Conservation (phyloP, 2,888 invertebrate genomes). For the Caenorhabditis japonica region DNA sequence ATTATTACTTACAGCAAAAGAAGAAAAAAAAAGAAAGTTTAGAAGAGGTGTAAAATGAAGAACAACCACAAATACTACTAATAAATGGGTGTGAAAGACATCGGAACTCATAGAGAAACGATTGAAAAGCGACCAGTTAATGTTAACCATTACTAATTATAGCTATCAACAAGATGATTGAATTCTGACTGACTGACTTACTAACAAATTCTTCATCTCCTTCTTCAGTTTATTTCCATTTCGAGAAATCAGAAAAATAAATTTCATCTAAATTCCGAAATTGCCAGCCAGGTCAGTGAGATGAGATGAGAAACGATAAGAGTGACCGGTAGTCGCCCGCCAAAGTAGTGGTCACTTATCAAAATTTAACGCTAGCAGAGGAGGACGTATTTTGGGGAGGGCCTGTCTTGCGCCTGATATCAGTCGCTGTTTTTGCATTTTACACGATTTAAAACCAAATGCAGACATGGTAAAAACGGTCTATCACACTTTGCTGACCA, state of each 20-base stretch:
- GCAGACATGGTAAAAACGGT: constrained; percentile 31
- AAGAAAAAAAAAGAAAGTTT: constrained; percentile 10
- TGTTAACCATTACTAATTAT: constrained; percentile 19
- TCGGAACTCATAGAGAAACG: constrained; percentile 36
- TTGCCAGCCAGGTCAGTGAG: constrained; percentile 36
- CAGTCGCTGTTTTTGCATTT: constrained; percentile 44
- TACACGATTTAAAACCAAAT: constrained; percentile 33
- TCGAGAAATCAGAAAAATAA: not conserved
- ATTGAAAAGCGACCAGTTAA: constrained; percentile 15
- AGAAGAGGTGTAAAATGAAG: constrained; percentile 41
- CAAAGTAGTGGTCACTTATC: constrained; percentile 46
- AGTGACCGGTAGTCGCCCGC: constrained; percentile 47
- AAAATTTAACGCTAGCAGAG: constrained; percentile 36
- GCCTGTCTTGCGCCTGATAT: constrained; percentile 3
- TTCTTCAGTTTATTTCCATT: constrained; percentile 14
- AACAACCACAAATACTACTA: constrained; percentile 46
- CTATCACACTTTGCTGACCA: constrained; percentile 14
- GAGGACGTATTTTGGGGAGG: constrained; percentile 34
- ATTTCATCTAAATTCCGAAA: constrained; percentile 29
- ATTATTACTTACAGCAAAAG: constrained; percentile 40
- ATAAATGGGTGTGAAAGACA: constrained; percentile 39
- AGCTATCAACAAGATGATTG: constrained; percentile 25
- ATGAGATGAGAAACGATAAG: constrained; percentile 29
- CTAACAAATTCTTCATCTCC: constrained; percentile 16
- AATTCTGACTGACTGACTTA: no score